Evolutionary conservation across 2,113 vertebrate genomes (phyloP), one percentile per base, ranked within the genome.

Genomic region (Solenodon paradoxus): DNA sequence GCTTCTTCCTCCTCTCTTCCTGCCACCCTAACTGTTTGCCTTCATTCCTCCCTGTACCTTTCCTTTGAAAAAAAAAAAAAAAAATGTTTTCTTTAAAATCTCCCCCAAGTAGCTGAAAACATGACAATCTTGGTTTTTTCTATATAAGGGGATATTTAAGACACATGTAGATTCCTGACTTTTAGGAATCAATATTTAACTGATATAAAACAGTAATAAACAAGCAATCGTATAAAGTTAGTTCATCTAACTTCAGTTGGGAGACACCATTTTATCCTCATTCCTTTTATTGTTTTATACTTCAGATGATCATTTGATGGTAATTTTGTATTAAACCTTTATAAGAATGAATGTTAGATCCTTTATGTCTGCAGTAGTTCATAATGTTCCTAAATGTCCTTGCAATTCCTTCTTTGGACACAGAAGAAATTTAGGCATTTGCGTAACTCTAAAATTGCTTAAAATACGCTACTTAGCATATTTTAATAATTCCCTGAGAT

Each of bases 141-240:
- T 96, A 8, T 66, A 30, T 72, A 83, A 66, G 17, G 22, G 9
- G 0, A 47, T 85, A 2, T 79, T 45, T 80, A 63, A 38, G 20
- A 51, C 45, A 12, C 2, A 81, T n/a, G n/a, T 77, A 64, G 28
- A 75, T 69, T 84, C 38, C 30, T 92, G 49, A 87, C 2, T 83
- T 88, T 77, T 53, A 81, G n/a, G 10, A 84, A 53, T 69, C 22
- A 64, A 38, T 61, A 75, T 87, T 92, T 94, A 72, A 95, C 74
- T 55, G 19, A 85, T 66, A 77, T 75, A 40, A 13, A 53, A 59
- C 63, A 16, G 13, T 69, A 64, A 88, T n/a, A 83, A 87, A 55
- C 17, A 80, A 77, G 26, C 15, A 83, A 61, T 71, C 10, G 7
- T 6, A 81, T 71, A 47, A 75, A 85, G 19, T 5, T 81, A 63